These are phyloP conservation scores for Spialia ferax DNA, from an alignment of 2,888 invertebrate species.

Conservation along the genomic window DNA sequence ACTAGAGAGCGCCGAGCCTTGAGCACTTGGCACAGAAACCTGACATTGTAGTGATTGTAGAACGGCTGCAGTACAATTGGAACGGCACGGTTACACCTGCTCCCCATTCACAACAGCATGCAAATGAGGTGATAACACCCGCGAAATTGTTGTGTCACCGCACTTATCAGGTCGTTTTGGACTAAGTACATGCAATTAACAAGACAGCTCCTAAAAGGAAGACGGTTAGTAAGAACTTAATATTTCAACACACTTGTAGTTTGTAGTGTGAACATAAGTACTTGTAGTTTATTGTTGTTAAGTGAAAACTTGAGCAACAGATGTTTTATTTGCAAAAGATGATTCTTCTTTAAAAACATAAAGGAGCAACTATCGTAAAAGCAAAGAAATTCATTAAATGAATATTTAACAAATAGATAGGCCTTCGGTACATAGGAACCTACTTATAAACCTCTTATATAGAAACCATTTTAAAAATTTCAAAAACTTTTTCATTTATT, in stretches of 20 bases:
- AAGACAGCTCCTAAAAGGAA: neutral
- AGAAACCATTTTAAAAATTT: no score
- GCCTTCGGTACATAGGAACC: no score
- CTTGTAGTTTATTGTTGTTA: neutral
- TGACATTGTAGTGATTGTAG: conserved; percentile 33
- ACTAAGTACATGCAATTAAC: neutral
- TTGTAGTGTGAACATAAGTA: no score
- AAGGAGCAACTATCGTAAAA: no score
- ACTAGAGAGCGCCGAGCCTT: conserved; percentile 26
- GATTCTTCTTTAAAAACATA: no score
- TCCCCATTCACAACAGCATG: conserved; percentile 32
- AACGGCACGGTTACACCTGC: conserved; percentile 32
- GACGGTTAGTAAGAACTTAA: neutral
- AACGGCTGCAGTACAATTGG: conserved; percentile 30
- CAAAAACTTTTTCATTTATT: no score
- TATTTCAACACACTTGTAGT: neutral
- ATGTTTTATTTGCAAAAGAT: no score
- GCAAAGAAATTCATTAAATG: no score
- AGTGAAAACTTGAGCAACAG: no score
- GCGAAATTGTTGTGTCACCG: conserved; percentile 8
- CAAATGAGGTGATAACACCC: conserved; percentile 26
- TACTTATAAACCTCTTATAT: no score
- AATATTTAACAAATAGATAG: no score
- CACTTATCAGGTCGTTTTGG: neutral
- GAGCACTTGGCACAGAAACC: conserved; percentile 39